Evolutionary conservation across 1,140 invertebrate species (phyloP).

Genomic region (Diabrotica virgifera): DNA sequence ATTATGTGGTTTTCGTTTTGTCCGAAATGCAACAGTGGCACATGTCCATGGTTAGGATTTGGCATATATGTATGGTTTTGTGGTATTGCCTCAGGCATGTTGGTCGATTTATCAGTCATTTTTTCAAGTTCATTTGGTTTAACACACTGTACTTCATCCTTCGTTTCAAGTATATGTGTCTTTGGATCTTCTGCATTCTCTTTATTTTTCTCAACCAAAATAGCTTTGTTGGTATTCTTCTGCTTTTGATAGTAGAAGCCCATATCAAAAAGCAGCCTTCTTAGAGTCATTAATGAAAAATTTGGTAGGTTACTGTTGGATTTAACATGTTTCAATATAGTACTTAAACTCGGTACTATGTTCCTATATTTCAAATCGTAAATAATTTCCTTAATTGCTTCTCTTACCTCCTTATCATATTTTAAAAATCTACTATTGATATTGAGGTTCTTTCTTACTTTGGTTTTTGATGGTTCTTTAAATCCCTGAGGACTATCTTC

Average conservation of each 20-base stretch:
- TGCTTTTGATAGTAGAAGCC: slow-evolving; percentile 45
- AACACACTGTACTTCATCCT: too few species aligned
- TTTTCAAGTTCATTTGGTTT: neutral
- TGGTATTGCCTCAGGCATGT: neutral
- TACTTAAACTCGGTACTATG: slow-evolving; percentile 39
- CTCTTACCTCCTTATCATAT: slow-evolving; percentile 39
- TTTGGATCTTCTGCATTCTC: neutral
- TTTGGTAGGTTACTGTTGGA: slow-evolving; percentile 34
- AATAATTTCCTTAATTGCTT: slow-evolving; percentile 39
- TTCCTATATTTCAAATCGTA: slow-evolving; percentile 42
- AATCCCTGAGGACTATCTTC: slow-evolving; percentile 42
- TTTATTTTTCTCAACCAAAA: slow-evolving; percentile 34
- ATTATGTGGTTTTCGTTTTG: slow-evolving; percentile 11
- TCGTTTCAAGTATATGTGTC: neutral
- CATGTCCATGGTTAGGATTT: neutral
- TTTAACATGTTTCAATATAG: slow-evolving; percentile 43
- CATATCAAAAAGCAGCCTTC: slow-evolving; percentile 43
- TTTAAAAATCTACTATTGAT: slow-evolving; percentile 44
- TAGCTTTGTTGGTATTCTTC: slow-evolving; percentile 42
- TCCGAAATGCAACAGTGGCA: neutral
- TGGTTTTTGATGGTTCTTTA: slow-evolving; percentile 42
- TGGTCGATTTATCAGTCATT: neutral
- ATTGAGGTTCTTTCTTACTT: slow-evolving; percentile 42
- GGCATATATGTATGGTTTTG: slow-evolving; percentile 7
- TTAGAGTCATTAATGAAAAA: slow-evolving; percentile 44